Base-by-base conservation (phyloP, 2,888 invertebrate species). In the Germaria angustata region DNA sequence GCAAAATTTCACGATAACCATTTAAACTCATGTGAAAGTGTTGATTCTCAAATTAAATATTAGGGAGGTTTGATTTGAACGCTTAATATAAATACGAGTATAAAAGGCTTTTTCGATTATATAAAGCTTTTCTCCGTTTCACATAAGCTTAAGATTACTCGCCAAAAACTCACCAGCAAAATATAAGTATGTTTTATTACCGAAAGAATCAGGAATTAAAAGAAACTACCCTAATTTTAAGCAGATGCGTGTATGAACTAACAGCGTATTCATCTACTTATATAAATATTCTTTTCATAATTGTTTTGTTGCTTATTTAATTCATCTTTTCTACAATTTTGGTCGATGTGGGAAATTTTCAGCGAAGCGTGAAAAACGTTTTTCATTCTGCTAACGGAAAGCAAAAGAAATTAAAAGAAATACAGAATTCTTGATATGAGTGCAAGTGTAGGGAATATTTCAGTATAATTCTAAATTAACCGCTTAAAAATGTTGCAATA, bases 291-390 rank as follows among this genome's bases (percentile, higher is more conserved):
- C 55, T 34, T 24, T 69, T 53, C 41, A 41, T 41, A 22, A 68
- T 77, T 36, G 51, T 68, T 59, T 53, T 61, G 4, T 68, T 63
- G 22, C 44, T 15, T 24, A 24, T 55, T 44, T 63, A 65, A 55
- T 55, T 65, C n/a, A 72, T 24, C 51, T 66, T 53, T 28, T 78
- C 71, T 49, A 15, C 11, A 24, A 20, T 46, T 55, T 66, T 57
- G 77, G 53, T 78, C 72, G 57, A 72, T 79, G 79, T 79, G 79
- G 72, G 79, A 79, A 79, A 79, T 66, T 66, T 59, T 39, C 72
- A 66, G 57, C 66, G 41, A 61, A 66, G 79, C 79, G 66, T 79
- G 39, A 65, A 71, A 69, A 61, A 69, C 39, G 22, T 68, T 76
- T 76, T 57, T 36, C 28, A 8, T 55, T 24, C 57, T 66, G 36